These are phyloP conservation scores for Nemotelus pantherinus DNA, from an alignment of 2,888 invertebrate species.

Conservation along the genomic window DNA sequence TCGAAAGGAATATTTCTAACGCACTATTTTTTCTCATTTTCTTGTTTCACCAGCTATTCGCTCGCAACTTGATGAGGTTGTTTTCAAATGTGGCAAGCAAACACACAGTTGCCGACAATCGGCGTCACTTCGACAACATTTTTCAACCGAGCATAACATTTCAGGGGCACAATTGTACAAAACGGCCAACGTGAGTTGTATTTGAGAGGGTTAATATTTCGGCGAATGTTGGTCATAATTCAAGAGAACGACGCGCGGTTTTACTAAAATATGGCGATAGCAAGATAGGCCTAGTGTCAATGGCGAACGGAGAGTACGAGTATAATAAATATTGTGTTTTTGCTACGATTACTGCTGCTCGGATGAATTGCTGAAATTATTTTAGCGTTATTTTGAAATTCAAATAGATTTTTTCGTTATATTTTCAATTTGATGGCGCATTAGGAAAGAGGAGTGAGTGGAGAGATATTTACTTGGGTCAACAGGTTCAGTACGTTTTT, in stretches of 20 bases:
- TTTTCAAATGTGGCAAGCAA: constrained; percentile 34
- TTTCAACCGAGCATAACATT: not conserved
- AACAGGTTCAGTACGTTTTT: too few relatives aligned
- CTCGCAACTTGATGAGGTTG: not conserved
- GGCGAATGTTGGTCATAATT: constrained; percentile 35
- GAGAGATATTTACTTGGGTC: too few relatives aligned
- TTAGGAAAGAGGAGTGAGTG: too few relatives aligned
- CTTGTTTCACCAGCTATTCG: constrained; percentile 4
- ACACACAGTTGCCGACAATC: not conserved
- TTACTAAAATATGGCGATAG: not conserved
- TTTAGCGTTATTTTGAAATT: constrained; percentile 3
- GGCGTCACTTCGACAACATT: not conserved
- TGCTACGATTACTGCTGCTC: too few relatives aligned
- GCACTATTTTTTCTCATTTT: constrained; percentile 15
- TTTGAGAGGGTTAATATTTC: constrained; percentile 36
- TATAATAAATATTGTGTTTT: too few relatives aligned
- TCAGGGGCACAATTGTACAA: not conserved
- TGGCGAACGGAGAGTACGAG: not conserved
- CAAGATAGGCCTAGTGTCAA: not conserved
- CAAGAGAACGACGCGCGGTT: constrained; percentile 32
- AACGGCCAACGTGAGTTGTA: not conserved
- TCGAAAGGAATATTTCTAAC: constrained; percentile 44
- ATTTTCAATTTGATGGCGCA: too few relatives aligned
- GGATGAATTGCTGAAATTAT: too few relatives aligned
- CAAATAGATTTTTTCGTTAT: not conserved